These are phyloP conservation scores for Cryptotis parvus DNA, from an alignment of 2,113 vertebrate species.

Conservation along the genomic window DNA sequence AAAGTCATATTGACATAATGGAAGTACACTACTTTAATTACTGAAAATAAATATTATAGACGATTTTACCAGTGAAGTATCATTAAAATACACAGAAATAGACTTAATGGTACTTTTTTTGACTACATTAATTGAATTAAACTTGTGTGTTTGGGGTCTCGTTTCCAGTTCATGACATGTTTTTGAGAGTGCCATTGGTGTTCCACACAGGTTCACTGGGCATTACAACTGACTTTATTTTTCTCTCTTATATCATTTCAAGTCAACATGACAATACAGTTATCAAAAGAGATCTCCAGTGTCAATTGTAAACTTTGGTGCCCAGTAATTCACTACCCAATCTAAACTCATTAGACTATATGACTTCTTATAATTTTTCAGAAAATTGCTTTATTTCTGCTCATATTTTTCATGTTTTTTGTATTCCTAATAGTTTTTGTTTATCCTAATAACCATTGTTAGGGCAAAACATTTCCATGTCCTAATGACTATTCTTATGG, in stretches of 20 bases:
- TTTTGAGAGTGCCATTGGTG: neutral
- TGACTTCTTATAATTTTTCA: neutral
- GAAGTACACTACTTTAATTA: neutral
- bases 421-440: neutral
- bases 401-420: neutral
- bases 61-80: neutral
- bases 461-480: too few species aligned
- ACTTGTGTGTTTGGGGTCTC: neutral
- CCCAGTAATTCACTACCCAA: neutral
- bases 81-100: neutral
- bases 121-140: neutral
- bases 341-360: neutral
- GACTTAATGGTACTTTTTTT: neutral
- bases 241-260: too few species aligned
- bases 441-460: neutral
- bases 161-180: neutral
- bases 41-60: neutral
- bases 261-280: too few species aligned
- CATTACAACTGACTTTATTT: too few species aligned
- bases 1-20: constrained; percentile 6
- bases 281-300: neutral
- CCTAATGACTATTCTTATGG: too few species aligned
- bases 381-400: neutral
- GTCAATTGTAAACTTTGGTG: neutral
- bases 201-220: neutral